phyloP scores from a whole-genome alignment of 2,797 vertebrate species.

The Enteromius treurensis region DNA sequence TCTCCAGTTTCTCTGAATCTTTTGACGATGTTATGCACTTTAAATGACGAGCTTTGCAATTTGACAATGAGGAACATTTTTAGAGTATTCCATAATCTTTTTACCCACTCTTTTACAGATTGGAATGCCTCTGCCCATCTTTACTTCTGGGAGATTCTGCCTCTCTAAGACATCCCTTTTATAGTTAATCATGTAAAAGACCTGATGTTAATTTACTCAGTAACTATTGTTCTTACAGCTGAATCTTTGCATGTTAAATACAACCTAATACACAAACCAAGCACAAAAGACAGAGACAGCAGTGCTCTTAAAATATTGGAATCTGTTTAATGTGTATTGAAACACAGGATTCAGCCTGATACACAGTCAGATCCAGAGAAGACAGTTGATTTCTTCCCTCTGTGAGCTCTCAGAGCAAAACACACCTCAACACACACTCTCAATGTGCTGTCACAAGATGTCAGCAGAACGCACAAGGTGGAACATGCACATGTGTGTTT shows the following conservation, averaged over 20 bases:
- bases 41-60: too few relatives aligned
- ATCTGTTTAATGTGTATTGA: constrained; percentile 80
- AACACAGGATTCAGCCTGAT: constrained; percentile 76
- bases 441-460: constrained; percentile 48
- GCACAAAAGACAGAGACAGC: constrained; percentile 28
- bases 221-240: too few relatives aligned
- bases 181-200: too few relatives aligned
- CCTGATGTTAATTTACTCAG: too few relatives aligned
- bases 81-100: too few relatives aligned
- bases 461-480: constrained; percentile 54
- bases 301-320: constrained; percentile 77
- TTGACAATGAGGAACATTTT: too few relatives aligned
- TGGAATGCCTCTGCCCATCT: too few relatives aligned
- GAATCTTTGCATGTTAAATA: background rate
- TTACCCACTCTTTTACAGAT: too few relatives aligned
- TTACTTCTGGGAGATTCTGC: too few relatives aligned
- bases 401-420: constrained; percentile 17
- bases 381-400: constrained; percentile 23
- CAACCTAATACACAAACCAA: background rate
- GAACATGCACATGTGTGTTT: constrained; percentile 37
- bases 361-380: constrained; percentile 67
- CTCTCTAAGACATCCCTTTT: too few relatives aligned
- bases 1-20: too few relatives aligned
- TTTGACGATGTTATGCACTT: too few relatives aligned
- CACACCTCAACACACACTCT: constrained; percentile 29